Conservation (phyloP, 2,797 vertebrate species). For the Tapera naevia region DNA sequence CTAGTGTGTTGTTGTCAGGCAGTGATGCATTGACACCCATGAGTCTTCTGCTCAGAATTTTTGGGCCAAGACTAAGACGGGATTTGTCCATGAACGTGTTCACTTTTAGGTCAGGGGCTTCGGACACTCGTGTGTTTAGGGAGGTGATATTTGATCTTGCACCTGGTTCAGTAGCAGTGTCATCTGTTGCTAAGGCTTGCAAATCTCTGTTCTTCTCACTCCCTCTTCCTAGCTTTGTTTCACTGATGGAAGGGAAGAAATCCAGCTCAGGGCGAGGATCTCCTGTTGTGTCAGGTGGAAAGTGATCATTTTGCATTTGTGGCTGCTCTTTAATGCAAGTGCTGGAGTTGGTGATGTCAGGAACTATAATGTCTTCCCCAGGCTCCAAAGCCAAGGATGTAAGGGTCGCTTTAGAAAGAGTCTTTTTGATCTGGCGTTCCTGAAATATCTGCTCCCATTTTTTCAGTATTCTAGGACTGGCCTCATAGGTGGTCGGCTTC, state of each 20-base stretch:
- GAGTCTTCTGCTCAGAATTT: conserved; percentile 41
- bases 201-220: not conserved
- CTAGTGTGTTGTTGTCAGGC: conserved; percentile 13
- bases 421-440: conserved; percentile 89
- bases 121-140: conserved; percentile 32
- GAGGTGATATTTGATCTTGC: not conserved
- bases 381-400: conserved; percentile 72
- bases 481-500: conserved; percentile 90
- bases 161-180: not conserved
- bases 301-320: not conserved
- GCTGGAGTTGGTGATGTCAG: not conserved
- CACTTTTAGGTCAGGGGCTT: conserved; percentile 12
- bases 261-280: conserved; percentile 38
- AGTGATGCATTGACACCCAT: not conserved
- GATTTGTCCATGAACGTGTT: conserved; percentile 49
- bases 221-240: conserved; percentile 15
- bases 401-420: conserved; percentile 86
- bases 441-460: conserved; percentile 95
- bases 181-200: not conserved
- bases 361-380: conserved; percentile 23
- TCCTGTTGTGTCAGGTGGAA: not conserved
- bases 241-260: conserved; percentile 57
- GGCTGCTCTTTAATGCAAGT: conserved; percentile 44
- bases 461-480: conserved; percentile 89
- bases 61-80: conserved; percentile 17